Evolutionary conservation across 2,888 invertebrate genomes (phyloP), one percentile per base, ranked within the genome.

Genomic region (Noctua janthe): DNA sequence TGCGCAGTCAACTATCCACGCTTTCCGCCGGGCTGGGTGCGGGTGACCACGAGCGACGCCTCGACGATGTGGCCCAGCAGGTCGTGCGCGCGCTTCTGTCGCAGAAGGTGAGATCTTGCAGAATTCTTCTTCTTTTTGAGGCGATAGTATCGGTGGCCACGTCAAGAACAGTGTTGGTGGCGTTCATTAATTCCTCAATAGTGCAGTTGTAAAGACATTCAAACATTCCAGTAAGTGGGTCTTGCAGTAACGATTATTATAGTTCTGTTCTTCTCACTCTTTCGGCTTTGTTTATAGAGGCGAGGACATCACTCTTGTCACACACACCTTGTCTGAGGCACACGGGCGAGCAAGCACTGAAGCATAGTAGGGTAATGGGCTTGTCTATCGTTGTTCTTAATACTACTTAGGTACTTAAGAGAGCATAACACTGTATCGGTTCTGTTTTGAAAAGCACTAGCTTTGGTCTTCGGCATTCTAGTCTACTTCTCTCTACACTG

Each of bases 21-120:
- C 91, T 94, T 84, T 93, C 96, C 1, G 94, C 93, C 17, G 94
- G 94, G 4, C 92, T 94, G 91, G 93, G 96, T 94, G 87, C 95
- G 97, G 92, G 98, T 85, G 98, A 98, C 91, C 98, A 98, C 95
- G 98, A 98, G 96, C 96, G 98, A 91, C 97, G 98, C 94, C 95
- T 98, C 91, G 98, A 99, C 96, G 98, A 99, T 95, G 98, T 99
- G 86, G 98, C 98, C 83, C 98, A 98, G 94, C 98, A 98, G 94
- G 98, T 98, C 88, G 98, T 99, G 80, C 98, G 98, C 90, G 98
- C 98, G 74, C 97, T 99, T 86, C 97, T 99, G 89, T 98, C 98
- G 73, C 99, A 99, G 97, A 99, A 98, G 98, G 98, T 98, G 94
- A 90, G 84, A 23, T 56, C 56, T 49, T 77, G 56, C 29, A 59